These are phyloP conservation scores for Nephrotoma flavescens DNA, from an alignment of 2,888 invertebrate genomes.

Conservation along the genomic window DNA sequence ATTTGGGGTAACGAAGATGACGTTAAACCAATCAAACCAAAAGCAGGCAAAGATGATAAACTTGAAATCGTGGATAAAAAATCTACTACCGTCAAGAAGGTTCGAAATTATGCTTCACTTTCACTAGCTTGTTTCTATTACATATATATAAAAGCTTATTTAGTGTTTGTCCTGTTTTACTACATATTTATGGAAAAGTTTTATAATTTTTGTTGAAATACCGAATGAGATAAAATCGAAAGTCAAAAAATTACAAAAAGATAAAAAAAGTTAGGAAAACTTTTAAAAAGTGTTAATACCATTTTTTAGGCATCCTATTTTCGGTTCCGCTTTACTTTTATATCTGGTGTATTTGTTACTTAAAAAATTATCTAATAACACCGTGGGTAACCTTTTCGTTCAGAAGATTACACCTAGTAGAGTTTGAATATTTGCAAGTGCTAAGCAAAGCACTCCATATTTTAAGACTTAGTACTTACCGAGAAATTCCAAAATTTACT, in stretches of 20 bases:
- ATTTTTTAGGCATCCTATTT: not conserved
- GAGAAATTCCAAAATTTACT: too few species aligned
- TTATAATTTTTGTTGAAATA: not conserved
- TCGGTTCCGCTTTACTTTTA: not conserved
- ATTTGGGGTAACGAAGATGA: slow-evolving; percentile 9
- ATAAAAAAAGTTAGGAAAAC: slow-evolving; percentile 18
- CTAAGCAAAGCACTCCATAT: too few species aligned
- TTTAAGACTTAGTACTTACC: too few species aligned
- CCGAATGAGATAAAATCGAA: slow-evolving; percentile 18
- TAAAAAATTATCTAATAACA: too few species aligned
- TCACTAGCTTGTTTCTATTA: not conserved
- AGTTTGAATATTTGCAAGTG: too few species aligned
- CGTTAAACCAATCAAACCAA: slow-evolving; percentile 7
- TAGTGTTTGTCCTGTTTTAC: not conserved
- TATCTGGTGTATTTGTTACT: too few species aligned
- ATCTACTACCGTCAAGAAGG: not conserved
- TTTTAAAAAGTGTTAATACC: not conserved
- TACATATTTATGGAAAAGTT: not conserved
- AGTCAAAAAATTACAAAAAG: slow-evolving; percentile 10
- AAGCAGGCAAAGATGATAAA: slow-evolving; percentile 9
- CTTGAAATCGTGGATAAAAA: not conserved
- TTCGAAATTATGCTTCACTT: not conserved
- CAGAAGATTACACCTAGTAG: too few species aligned
- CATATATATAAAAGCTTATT: not conserved
- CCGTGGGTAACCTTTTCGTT: too few species aligned